Base-by-base conservation (phyloP, 2,888 invertebrate species). In the Congeria kusceri region DNA sequence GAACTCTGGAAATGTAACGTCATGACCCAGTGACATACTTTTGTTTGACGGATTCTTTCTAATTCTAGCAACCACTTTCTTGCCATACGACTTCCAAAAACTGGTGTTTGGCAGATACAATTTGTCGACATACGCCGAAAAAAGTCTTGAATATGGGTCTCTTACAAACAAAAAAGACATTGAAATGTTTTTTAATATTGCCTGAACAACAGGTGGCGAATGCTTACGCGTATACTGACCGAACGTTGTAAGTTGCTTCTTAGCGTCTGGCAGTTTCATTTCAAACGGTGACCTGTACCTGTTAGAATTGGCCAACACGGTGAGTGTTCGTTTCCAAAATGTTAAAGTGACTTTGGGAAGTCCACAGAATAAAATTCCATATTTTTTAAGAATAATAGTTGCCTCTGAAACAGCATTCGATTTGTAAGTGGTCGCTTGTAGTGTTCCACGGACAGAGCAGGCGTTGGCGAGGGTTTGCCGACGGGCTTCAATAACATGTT, bases 61-160 rank as follows among this genome's bases (percentile, higher is more conserved):
- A 0, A 77, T 68, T 15, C 56, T 49, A 18, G 63, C 65, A 13
- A 76, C 68, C 20, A 88, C 77, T 62, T 77, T 72, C 9, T 46
- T 78, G 3, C 89, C 88, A 20, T 81, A 69, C 2, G 28, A 9
- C 4, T 53, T 57, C 89, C 89, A 89, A 59, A 84, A 89, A 28
- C 63, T 49, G 0, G 80, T 71, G 74, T 89, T 88, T 0, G 86
- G 84, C 25, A 85, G 77, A 49, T 86, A 89, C 28, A 90, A 56
- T 75, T 90, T 90, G 66, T 89, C 86, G 28, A 86, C 82, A 62
- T 88, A 90, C 0, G 86, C 89, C 1, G 90, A 88, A 23, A 86
- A 76, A 9, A 88, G 59, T 44, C 88, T 53, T 11, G 86, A 66
- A 64, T 85, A 89, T 1, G 90, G 90, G 39, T 89, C 87, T 1